Evolutionary conservation across 2,113 vertebrate genomes (phyloP), one percentile per base, ranked within the genome.

Genomic region (Poecile atricapillus): DNA sequence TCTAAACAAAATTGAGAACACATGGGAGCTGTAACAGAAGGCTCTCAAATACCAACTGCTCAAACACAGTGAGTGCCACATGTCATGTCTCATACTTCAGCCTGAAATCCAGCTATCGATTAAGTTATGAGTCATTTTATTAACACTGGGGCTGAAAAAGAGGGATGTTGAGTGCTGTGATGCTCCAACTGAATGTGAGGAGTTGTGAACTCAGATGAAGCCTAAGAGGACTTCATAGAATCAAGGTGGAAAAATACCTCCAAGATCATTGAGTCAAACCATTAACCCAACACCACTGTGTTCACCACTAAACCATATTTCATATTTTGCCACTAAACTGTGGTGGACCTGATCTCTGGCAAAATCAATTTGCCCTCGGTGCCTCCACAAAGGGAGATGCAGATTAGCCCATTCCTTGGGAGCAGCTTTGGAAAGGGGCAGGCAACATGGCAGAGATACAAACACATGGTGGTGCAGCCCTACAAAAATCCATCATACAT

Each of bases 21-120:
- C 33, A n/a, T 3, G 25, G 80, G 67, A 94, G 71, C 79, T 75
- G 1, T 43, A 89, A 87, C 85, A 94, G 88, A 87, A 81, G 56
- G 76, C 68, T 86, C 64, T 93, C 68, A 81, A 92, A 94, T 37
- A 81, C 71, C 79, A 93, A 59, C 85, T 96, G 90, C 88, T 94
- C 64, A 75, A 81, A 78, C 9, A 39, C 1, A 10, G 56, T 49
- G 56, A 11, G 44, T 60, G 56, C 76, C 68, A 75, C 3, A 6
- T 70, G 58, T 49, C 84, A 55, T 2, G 15, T 52, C 93, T 86
- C 76, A 31, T 15, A 20, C 18, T 73, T 88, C 2, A 8, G 46
- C 65, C 56, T 69, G 58, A 89, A 76, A 84, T 76, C 43, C 35
- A 71, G 49, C 22, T 68, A 96, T 59, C 0, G 1, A 83, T 64